These are phyloP conservation scores for Phainopepla nitens DNA, from an alignment of 2,113 vertebrate species.

Conservation along the genomic window DNA sequence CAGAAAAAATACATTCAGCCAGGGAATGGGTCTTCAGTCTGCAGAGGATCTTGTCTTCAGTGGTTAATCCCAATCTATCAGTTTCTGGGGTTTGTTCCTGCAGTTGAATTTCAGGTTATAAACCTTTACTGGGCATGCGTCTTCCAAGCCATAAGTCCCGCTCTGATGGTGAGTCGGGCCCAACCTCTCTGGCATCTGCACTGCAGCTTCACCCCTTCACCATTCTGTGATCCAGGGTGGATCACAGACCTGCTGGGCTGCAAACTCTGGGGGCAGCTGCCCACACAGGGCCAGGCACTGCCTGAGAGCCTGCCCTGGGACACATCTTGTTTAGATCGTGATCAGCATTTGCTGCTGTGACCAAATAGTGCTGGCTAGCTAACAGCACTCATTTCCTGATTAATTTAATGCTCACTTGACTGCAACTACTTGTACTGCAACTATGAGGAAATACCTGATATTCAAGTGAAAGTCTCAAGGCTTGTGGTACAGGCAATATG, in stretches of 20 bases:
- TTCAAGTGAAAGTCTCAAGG: not conserved
- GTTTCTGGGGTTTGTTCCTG: not conserved
- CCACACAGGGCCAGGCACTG: not conserved
- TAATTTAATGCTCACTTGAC: not conserved
- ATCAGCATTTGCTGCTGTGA: not conserved
- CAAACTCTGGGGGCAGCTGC: not conserved
- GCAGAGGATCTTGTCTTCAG: not conserved
- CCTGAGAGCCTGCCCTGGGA: not conserved
- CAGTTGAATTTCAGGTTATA: not conserved
- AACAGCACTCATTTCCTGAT: not conserved
- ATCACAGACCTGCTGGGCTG: not conserved
- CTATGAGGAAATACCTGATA: not conserved
- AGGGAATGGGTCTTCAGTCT: not conserved
- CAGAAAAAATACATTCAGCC: not conserved
- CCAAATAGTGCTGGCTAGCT: not conserved
- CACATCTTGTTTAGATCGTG: rapidly evolving
- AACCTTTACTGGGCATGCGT: not conserved
- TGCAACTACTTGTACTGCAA: not conserved
- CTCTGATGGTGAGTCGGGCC: not conserved
- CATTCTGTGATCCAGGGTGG: not conserved
- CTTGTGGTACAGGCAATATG: not conserved
- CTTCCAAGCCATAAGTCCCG: not conserved
- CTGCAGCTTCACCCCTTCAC: not conserved
- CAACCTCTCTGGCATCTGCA: rapidly evolving
- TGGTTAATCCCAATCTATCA: not conserved